A percentile compares a stretch with the other conserved stretches of the same genome.
These are phyloP conservation scores for Lordiphosa mommai DNA, from an alignment of 1,140 invertebrate genomes.

Conservation along the genomic window DNA sequence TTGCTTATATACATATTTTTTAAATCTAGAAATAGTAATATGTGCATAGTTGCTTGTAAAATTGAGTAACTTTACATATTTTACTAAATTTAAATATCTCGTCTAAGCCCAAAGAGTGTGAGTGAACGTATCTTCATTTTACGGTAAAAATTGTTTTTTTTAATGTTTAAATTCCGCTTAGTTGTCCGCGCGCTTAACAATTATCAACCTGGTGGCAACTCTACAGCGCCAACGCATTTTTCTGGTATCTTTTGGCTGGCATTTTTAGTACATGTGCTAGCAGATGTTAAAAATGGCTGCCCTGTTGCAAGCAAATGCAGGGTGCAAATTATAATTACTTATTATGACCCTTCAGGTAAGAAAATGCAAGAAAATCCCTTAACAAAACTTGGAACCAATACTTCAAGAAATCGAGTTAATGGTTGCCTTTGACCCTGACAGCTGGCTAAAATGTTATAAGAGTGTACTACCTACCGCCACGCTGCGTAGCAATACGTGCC, in stretches of 20 bases:
- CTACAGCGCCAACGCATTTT: background rate
- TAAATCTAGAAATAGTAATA: no score
- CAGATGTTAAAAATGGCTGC: background rate
- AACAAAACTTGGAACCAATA: background rate
- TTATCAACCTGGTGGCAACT: background rate
- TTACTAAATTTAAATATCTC: no score
- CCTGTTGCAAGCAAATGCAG: conserved; percentile 1
- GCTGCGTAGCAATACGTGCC: conserved; percentile 35
- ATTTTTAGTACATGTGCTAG: background rate
- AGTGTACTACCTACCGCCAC: conserved; percentile 12
- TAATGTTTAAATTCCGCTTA: no score
- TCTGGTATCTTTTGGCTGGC: background rate
- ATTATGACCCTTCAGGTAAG: conserved; percentile 4
- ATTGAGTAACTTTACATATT: no score
- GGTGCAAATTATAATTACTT: conserved; percentile 12
- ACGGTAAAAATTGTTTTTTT: no score
- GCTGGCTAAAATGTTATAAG: conserved; percentile 8
- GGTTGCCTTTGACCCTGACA: background rate
- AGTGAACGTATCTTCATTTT: no score
- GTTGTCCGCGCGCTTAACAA: background rate
- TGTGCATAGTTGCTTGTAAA: no score
- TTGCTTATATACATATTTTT: no score
- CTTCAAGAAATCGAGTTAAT: background rate
- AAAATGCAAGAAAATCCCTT: background rate
- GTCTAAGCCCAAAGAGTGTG: no score